Base-by-base conservation (phyloP, 2,888 invertebrate species). In the Odontothrips loti region DNA sequence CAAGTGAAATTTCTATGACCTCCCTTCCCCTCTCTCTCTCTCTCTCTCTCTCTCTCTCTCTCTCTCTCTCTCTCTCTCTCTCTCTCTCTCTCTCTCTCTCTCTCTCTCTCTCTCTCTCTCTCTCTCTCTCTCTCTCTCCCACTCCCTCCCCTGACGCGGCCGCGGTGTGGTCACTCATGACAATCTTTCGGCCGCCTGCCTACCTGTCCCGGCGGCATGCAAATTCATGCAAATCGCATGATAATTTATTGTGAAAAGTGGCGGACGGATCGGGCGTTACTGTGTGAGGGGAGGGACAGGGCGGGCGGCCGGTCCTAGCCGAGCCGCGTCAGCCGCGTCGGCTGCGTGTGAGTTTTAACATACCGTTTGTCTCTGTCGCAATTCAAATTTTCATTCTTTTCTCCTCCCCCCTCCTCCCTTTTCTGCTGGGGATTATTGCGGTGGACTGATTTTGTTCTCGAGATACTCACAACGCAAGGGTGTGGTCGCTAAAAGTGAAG, bases 31-130 rank as follows among this genome's bases (percentile, higher is more conserved):
- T 23, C 81, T 11, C 78, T 51, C 58, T 78, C 79, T 80, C 34
- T 43, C 34, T 75, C 80, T 48, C 47, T 34, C 43, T 63, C 75
- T 79, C 78, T 79, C 81, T 68, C 82, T 63, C 80, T 80, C 80
- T 81, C 80, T 82, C 83, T 81, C 68, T 58, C 79, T 68, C 81
- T 79, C 75, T 47, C 79, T 80, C 82, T 80, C 83, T 82, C 78
- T 47, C 34, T 79, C 80, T 81, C 80, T 80, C 75, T 80, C 81
- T 47, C 80, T 75, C 80, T 81, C 58, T 80, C 47, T 51, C 63
- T 75, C n/a, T 80, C 80, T 81, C 80, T 75, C 51, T 47, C 79
- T 63, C 80, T 47, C 80, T 78, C 80, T 6, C 34, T 43, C 34
- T 43, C 47, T 79, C 80, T 23, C 81, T 11, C 78, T 51, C 58